Percentiles rank a stretch among this genome's conserved stretches.
Conservation (phyloP, 2,797 vertebrate genomes). For the Garrulus glandarius region DNA sequence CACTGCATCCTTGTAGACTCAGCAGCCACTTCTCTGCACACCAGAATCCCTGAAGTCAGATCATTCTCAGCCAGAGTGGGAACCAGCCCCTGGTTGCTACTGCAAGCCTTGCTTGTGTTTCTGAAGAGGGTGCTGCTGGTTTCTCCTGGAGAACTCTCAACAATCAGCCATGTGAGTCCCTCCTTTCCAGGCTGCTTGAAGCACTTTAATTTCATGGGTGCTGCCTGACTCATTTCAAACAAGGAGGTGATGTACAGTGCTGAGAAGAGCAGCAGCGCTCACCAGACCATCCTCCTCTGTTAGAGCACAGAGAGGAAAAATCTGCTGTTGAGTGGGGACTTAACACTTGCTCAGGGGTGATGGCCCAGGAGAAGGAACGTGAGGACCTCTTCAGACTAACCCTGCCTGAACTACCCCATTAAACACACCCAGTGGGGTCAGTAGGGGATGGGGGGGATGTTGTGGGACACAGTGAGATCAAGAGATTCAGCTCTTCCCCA, state of each 20-base stretch:
- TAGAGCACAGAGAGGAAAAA: not conserved
- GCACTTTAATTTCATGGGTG: not conserved
- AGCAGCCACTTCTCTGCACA: not conserved
- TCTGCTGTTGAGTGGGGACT: not conserved
- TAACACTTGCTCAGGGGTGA: not conserved
- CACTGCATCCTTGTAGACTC: accelerated
- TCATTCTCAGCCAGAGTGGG: not conserved
- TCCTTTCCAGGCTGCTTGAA: not conserved
- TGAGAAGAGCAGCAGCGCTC: not conserved
- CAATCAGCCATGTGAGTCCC: not conserved
- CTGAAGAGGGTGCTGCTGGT: not conserved
- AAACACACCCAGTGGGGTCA: accelerated
- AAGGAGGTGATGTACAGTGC: not conserved
- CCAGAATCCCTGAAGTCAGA: not conserved
- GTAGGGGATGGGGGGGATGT: not conserved
- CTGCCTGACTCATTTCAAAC: not conserved
- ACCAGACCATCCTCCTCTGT: accelerated
- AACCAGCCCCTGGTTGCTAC: not conserved
- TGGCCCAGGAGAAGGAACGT: not conserved
- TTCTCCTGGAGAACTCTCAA: not conserved
- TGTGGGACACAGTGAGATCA: accelerated
- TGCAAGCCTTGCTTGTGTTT: not conserved
- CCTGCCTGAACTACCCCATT: not conserved
- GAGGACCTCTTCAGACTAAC: not conserved
- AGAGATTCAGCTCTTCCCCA: not conserved